These are phyloP conservation scores for Mandrillus leucophaeus DNA, from an alignment of 2,113 vertebrate genomes.

Conservation along the genomic window DNA sequence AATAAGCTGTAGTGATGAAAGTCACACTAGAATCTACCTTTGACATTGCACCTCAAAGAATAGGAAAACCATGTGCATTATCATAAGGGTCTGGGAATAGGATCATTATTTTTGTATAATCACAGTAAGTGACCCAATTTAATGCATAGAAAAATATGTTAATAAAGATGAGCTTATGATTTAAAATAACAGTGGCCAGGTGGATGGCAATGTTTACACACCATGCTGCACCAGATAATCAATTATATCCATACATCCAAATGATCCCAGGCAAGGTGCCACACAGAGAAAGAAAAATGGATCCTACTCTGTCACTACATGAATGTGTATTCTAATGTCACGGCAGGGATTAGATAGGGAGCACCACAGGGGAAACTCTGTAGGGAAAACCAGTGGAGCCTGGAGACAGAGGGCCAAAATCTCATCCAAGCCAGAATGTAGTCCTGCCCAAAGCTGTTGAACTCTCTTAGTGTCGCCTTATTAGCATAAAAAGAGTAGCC, in stretches of 20 bases:
- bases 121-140: not conserved
- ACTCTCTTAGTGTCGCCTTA: not conserved
- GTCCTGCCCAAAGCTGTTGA: not conserved
- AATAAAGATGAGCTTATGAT: slow-evolving; percentile 30
- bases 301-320: not conserved
- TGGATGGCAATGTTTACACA: not conserved
- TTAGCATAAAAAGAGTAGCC: not conserved
- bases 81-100: not conserved
- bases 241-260: not conserved
- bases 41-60: not conserved
- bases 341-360: not conserved
- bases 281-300: not conserved
- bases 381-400: not conserved
- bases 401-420: not conserved
- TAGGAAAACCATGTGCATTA: not conserved
- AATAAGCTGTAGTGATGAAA: not conserved
- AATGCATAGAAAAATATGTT: not conserved
- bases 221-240: not conserved
- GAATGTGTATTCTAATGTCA: not conserved
- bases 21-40: not conserved
- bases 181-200: not conserved
- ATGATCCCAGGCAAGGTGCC: not conserved
- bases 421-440: not conserved
- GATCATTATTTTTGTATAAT: slow-evolving; percentile 29
- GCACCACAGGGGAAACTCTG: not conserved